phyloP scores from a whole-genome alignment of 2,888 invertebrate genomes.

The Athetis lepigone region DNA sequence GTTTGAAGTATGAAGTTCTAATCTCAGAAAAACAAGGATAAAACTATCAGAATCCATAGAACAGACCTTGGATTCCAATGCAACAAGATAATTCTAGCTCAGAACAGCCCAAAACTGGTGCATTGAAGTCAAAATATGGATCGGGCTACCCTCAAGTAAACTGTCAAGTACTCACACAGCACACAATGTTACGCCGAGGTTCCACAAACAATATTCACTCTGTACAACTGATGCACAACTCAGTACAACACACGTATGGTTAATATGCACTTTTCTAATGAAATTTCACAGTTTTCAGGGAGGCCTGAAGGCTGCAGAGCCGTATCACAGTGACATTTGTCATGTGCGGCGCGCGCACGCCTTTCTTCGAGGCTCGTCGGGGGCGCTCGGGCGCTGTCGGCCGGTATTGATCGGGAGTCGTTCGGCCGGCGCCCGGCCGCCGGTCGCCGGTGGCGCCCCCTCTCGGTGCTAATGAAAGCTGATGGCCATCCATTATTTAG shows the following conservation, averaged over 20 bases:
- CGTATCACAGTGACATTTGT: constrained; percentile 87
- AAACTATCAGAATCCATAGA: neutral
- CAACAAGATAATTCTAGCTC: constrained; percentile 6
- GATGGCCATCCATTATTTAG: constrained; percentile 89
- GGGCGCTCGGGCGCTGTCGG: constrained; percentile 66
- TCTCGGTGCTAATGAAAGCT: constrained; percentile 84
- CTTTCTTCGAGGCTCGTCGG: constrained; percentile 70
- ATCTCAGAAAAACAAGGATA: constrained; percentile 17
- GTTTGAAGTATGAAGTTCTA: constrained; percentile 15
- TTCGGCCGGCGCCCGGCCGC: constrained; percentile 82
- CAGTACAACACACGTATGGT: constrained; percentile 65
- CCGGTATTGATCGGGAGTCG: constrained; percentile 79
- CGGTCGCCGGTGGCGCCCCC: constrained; percentile 88
- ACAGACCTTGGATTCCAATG: neutral
- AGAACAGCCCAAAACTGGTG: constrained; percentile 36
- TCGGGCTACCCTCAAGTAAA: constrained; percentile 62
- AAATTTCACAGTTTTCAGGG: constrained; percentile 83
- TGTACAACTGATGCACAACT: constrained; percentile 69
- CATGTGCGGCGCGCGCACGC: constrained; percentile 81
- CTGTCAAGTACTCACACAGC: constrained; percentile 81
- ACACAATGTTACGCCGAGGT: constrained; percentile 63
- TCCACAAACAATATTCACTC: constrained; percentile 70
- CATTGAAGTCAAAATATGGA: constrained; percentile 58
- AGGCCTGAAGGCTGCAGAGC: constrained; percentile 85
- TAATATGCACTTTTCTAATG: constrained; percentile 71